A percentile compares a stretch with the other conserved stretches of the same genome.
Evolutionary conservation across 2,113 vertebrate species (phyloP).

Genomic region (Platysteira castanea): DNA sequence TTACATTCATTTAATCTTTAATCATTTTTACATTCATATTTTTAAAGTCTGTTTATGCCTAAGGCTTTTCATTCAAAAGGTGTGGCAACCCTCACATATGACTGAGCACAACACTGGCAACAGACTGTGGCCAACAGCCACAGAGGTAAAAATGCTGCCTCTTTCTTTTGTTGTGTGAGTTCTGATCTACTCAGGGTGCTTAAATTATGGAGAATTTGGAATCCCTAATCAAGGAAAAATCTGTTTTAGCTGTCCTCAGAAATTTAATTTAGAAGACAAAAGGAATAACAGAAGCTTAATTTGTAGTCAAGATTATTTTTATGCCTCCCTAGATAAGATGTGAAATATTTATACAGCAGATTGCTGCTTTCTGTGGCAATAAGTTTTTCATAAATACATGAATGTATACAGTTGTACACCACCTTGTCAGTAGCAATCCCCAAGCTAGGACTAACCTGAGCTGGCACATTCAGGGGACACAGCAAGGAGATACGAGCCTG

Average conservation of each 20-base stretch:
- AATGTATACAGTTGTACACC: neutral
- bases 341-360: neutral
- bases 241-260: neutral
- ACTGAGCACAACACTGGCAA: neutral
- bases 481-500: neutral
- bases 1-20: neutral
- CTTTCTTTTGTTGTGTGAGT: neutral
- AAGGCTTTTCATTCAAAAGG: neutral
- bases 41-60: neutral
- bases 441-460: neutral
- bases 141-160: neutral
- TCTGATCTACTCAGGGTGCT: neutral
- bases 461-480: neutral
- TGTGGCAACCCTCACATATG: neutral
- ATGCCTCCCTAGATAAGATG: neutral
- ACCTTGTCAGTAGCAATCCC: neutral
- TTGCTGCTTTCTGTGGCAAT: neutral
- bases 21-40: neutral
- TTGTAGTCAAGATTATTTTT: neutral
- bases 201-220: neutral
- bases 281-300: neutral
- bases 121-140: neutral
- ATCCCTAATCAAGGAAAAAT: neutral
- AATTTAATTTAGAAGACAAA: neutral
- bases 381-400: neutral